Percentiles rank a stretch among this genome's conserved stretches.
phyloP scores from a whole-genome alignment of 2,888 invertebrate genomes.

The Ellobium chinense region DNA sequence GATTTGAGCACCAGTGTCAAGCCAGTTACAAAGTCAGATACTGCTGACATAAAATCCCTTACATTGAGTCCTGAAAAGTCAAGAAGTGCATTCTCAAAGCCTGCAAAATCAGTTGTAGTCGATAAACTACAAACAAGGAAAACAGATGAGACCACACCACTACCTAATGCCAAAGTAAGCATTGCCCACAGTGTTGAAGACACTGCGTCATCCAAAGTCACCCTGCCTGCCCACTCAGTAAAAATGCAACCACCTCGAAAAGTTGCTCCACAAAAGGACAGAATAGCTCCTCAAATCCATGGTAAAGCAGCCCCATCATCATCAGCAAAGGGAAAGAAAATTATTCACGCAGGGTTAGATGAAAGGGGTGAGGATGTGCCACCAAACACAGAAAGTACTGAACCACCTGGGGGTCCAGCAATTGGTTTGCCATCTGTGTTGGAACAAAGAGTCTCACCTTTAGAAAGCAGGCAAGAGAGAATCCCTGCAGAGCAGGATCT shows the following conservation, averaged over 20 bases:
- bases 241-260: not conserved
- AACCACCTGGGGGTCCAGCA: not conserved
- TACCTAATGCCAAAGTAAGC: too few species aligned
- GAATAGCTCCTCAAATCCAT: not conserved
- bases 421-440: not conserved
- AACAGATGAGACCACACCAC: too few species aligned
- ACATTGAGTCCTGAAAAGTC: not conserved
- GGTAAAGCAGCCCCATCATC: not conserved
- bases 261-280: not conserved
- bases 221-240: not conserved
- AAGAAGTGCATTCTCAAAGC: conserved; percentile 4
- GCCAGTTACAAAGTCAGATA: not conserved
- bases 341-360: not conserved
- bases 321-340: not conserved
- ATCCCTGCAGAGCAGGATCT: not conserved
- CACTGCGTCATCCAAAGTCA: too few species aligned
- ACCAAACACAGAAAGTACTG: not conserved
- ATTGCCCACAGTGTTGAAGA: too few species aligned
- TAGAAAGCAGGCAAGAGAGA: not conserved
- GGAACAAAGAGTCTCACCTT: not conserved
- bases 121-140: too few species aligned
- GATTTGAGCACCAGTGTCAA: not conserved
- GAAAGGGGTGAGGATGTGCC: not conserved
- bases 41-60: not conserved
- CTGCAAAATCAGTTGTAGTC: too few species aligned